Evolutionary conservation across 2,797 vertebrate genomes (phyloP).

Genomic region (Malacoraja senta): DNA sequence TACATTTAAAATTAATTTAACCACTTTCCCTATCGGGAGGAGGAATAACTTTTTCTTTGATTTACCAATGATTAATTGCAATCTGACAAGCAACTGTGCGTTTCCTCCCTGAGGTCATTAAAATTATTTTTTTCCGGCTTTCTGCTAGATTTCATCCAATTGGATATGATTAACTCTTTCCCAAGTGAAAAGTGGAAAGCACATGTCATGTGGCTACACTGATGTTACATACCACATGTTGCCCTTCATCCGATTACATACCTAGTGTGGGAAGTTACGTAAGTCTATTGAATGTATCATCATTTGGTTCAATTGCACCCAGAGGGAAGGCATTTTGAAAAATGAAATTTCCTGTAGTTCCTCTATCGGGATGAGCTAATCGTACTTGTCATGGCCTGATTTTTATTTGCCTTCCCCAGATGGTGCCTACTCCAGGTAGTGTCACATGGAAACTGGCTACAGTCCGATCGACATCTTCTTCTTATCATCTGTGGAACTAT

Average conservation of each 20-base stretch:
- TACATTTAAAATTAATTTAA: neutral
- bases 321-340: no score
- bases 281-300: neutral
- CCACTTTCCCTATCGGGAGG: no score
- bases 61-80: conserved; percentile 31
- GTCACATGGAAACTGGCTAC: neutral
- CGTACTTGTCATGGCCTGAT: neutral
- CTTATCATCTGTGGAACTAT: no score
- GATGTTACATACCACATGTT: neutral
- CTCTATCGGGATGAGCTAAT: neutral
- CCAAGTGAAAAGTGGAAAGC: neutral
- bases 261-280: neutral
- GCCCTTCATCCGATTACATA: conserved; percentile 2
- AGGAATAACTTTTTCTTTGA: neutral
- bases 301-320: neutral
- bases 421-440: no score
- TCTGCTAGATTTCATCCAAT: neutral
- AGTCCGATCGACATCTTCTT: neutral
- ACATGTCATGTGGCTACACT: neutral
- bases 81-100: neutral
- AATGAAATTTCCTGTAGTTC: neutral
- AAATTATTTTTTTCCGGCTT: neutral
- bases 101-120: conserved; percentile 7
- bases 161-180: conserved; percentile 2
- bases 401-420: neutral